Conservation (phyloP, 2,888 invertebrate species). For the Argynnis bischoffii region DNA sequence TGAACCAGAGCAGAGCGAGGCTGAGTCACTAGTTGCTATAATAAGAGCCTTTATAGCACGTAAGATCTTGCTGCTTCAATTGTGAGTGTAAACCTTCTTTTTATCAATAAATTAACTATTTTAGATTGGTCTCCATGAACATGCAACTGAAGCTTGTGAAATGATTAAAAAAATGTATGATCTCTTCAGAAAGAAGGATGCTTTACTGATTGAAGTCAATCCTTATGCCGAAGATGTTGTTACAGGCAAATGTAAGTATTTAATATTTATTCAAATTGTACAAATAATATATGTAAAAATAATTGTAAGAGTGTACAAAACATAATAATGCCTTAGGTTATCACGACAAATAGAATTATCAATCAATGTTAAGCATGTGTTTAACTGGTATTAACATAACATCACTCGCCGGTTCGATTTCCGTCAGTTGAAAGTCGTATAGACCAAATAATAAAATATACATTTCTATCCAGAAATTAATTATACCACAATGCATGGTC, state of each 20-base stretch:
- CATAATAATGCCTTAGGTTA: not conserved
- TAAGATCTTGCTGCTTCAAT: no score
- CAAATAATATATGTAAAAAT: not conserved
- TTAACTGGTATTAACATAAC: not conserved
- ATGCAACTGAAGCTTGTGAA: slow-evolving; percentile 86
- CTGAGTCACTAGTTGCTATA: no score
- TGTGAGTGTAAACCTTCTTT: no score
- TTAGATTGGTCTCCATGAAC: slow-evolving; percentile 87
- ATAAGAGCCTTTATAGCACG: no score
- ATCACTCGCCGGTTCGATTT: not conserved
- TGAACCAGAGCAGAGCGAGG: no score
- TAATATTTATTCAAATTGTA: slow-evolving; percentile 45
- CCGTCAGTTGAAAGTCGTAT: no score
- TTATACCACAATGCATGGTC: no score
- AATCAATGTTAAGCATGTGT: not conserved
- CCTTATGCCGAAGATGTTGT: slow-evolving; percentile 96
- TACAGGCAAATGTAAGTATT: slow-evolving; percentile 84
- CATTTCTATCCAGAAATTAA: no score
- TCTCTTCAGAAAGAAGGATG: slow-evolving; percentile 93
- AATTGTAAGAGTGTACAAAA: not conserved
- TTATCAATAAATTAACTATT: slow-evolving; percentile 9
- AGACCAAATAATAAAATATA: no score
- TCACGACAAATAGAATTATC: not conserved
- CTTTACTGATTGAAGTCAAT: slow-evolving; percentile 95
- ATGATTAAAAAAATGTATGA: slow-evolving; percentile 92